phyloP scores from a whole-genome alignment of 2,113 vertebrate species.

The Ranitomeya variabilis region DNA sequence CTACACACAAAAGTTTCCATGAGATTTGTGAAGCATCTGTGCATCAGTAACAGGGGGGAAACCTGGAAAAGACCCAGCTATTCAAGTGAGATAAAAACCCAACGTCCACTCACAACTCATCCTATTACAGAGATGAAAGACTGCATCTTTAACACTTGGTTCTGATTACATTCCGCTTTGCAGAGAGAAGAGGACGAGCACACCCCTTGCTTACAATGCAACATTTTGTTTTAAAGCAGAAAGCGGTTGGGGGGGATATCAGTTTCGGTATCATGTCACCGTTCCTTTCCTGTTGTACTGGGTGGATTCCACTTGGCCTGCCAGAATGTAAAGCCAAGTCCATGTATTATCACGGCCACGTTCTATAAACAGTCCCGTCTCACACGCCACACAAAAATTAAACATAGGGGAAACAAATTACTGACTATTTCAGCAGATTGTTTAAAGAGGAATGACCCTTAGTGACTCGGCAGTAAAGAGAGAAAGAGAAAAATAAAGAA shows the following conservation, averaged over 20 bases:
- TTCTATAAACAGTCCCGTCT: constrained; percentile 53
- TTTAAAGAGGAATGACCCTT: constrained; percentile 45
- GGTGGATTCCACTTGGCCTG: constrained; percentile 47
- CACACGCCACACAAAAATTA: constrained; percentile 51
- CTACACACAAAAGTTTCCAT: neutral
- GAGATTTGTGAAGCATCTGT: constrained; percentile 28
- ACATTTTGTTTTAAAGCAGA: constrained; percentile 51
- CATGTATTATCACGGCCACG: constrained; percentile 52
- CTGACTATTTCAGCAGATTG: constrained; percentile 48
- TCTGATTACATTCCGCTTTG: constrained; percentile 37
- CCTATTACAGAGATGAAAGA: constrained; percentile 49
- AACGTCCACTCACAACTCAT: constrained; percentile 33
- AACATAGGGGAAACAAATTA: constrained; percentile 48
- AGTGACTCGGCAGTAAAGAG: neutral
- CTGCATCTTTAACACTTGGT: constrained; percentile 39
- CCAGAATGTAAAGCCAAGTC: constrained; percentile 50
- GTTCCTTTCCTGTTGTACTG: constrained; percentile 54
- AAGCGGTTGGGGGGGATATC: constrained; percentile 47
- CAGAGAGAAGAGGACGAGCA: constrained; percentile 35
- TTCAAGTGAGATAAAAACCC: constrained; percentile 27
- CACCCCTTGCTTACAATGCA: constrained; percentile 53
- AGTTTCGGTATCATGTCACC: constrained; percentile 50
- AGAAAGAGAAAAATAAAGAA: neutral
- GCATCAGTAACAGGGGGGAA: neutral
- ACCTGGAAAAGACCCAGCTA: constrained; percentile 19